A percentile compares a stretch with the other conserved stretches of the same genome.
phyloP scores from a whole-genome alignment of 2,113 vertebrate species.

The Albula glossodonta region DNA sequence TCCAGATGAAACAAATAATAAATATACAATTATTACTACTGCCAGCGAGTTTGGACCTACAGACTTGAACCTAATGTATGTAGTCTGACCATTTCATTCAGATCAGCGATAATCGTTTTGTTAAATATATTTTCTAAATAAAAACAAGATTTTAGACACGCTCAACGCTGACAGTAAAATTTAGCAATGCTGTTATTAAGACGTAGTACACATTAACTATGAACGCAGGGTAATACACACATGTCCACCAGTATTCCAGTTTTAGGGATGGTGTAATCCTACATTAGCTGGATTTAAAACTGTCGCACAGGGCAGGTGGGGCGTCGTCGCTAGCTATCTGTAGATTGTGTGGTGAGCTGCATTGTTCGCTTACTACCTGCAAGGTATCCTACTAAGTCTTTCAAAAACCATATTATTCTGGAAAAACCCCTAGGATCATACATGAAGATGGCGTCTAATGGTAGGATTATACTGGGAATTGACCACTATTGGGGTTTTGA shows the following conservation, averaged over 20 bases:
- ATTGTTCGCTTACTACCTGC: not conserved
- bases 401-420: not conserved
- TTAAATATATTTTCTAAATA: not conserved
- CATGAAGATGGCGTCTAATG: constrained; percentile 26
- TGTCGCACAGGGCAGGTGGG: not conserved
- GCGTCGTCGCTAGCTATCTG: not conserved
- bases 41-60: too few species aligned
- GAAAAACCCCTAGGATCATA: not conserved
- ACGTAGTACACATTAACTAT: not conserved
- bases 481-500: not conserved
- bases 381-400: not conserved
- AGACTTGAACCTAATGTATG: not conserved
- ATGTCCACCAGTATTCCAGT: not conserved
- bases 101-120: not conserved
- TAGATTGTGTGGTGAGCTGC: not conserved
- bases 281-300: constrained; percentile 1
- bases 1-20: too few species aligned
- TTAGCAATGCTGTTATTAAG: not conserved
- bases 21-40: too few species aligned
- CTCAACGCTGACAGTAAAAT: not conserved
- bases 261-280: not conserved
- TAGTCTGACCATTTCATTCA: not conserved
- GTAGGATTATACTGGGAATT: not conserved
- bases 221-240: not conserved
- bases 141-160: not conserved